These are phyloP conservation scores for Promerops cafer DNA, from an alignment of 2,113 vertebrate genomes.

Conservation along the genomic window DNA sequence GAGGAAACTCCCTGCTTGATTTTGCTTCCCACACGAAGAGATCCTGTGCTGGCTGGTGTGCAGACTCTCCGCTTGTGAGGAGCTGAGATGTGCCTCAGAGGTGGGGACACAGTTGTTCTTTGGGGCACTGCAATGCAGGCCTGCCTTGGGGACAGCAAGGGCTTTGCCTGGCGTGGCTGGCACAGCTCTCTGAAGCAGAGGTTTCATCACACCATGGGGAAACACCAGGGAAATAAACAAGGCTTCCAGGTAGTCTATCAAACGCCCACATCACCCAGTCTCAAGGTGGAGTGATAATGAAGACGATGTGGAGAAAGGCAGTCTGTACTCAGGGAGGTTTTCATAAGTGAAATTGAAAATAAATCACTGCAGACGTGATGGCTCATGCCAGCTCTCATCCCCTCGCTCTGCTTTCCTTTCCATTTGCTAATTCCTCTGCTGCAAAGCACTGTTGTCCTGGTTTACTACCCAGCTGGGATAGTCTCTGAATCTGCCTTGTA, in stretches of 20 bases:
- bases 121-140: neutral
- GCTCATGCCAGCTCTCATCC: neutral
- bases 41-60: neutral
- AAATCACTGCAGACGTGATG: neutral
- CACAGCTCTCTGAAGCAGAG: neutral
- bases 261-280: neutral
- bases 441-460: neutral
- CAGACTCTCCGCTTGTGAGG: neutral
- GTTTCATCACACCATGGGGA: neutral
- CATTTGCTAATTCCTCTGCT: neutral
- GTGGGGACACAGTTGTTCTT: neutral
- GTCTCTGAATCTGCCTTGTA: neutral
- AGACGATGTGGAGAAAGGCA: neutral
- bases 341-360: constrained; percentile 12
- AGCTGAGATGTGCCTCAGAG: neutral
- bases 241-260: neutral
- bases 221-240: neutral
- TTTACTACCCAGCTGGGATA: neutral
- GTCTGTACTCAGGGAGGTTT: neutral
- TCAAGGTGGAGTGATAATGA: neutral
- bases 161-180: neutral
- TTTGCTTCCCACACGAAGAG: neutral
- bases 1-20: neutral
- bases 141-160: too few species aligned
- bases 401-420: neutral